Evolutionary conservation across 2,113 vertebrate genomes (phyloP), one percentile per base, ranked within the genome.

Genomic region (Corythoichthys haematopterus): DNA sequence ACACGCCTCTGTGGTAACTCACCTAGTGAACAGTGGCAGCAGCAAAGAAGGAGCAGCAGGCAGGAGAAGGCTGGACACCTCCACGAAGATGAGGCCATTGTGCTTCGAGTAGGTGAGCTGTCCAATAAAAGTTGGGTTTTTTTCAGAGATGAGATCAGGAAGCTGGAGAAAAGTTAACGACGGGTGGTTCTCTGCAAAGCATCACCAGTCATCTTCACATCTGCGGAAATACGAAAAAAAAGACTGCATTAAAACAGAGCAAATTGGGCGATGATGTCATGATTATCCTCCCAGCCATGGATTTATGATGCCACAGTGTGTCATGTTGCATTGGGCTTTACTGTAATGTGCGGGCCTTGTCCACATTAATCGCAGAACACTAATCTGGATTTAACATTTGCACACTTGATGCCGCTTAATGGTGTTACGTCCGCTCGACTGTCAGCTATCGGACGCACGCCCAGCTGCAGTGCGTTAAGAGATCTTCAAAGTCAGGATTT

Each of bases 21-120:
- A 92, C 91, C 91, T 89, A 91, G 77, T 68, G 88, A 87, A 70
- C 57, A 86, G 58, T 86, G 86, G 56, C 84, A 55, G 83, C 82
- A 84, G 37, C 84, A 59, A 72, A 88, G 66, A 43, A 89, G 71
- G 47, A 91, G 74, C 78, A 90, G 46, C 57, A 91, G 72, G 84
- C 84, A 83, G 71, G 57, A 79, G 43, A 90, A 66, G 51, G 82
- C 64, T 43, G 83, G 79, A 84, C 88, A 74, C 82, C 79, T 87
- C 84, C 84, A 82, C 84, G 76, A 74, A 61, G 87, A 79, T 77
- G 86, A 74, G 66, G 90, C 85, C 91, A 92, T 91, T 69, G 80
- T 87, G 81, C 43, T 76, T 12, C 56, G 47, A 76, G 35, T 68
- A 61, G 65, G 82, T 65, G 76, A 81, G 52, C 59, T 33, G 74